These are phyloP conservation scores for Pogonocichla stellata DNA, from an alignment of 2,113 vertebrate genomes.

Conservation along the genomic window DNA sequence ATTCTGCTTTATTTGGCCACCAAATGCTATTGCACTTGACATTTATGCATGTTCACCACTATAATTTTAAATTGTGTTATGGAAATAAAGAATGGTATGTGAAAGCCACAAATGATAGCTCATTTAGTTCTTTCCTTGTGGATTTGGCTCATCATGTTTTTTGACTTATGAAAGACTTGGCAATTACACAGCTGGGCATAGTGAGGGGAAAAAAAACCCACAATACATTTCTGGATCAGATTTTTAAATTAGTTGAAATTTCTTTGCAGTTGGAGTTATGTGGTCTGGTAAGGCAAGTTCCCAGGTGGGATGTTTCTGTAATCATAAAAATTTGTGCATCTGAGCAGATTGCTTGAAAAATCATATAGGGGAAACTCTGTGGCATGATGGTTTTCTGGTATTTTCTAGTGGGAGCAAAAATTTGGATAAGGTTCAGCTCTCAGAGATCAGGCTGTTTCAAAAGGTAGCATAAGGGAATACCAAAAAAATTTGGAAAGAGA, in stretches of 20 bases:
- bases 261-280: not conserved
- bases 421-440: not conserved
- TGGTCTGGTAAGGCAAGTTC: not conserved
- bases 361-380: not conserved
- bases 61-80: conserved; percentile 23
- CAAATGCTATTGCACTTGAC: conserved; percentile 20
- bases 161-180: not conserved
- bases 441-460: not conserved
- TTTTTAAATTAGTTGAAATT: not conserved
- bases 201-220: too few relatives aligned
- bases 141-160: not conserved
- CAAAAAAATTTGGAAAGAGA: not conserved
- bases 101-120: not conserved
- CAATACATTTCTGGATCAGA: not conserved
- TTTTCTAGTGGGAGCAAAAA: not conserved
- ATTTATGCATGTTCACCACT: not conserved
- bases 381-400: not conserved
- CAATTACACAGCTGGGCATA: not conserved
- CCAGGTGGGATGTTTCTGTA: not conserved
- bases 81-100: not conserved
- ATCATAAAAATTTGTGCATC: not conserved
- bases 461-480: not conserved
- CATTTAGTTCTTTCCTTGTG: not conserved
- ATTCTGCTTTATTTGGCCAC: conserved; percentile 27
- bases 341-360: not conserved